Base-by-base conservation (phyloP, 2,113 vertebrate genomes). In the Petrocephalus zakoni region DNA sequence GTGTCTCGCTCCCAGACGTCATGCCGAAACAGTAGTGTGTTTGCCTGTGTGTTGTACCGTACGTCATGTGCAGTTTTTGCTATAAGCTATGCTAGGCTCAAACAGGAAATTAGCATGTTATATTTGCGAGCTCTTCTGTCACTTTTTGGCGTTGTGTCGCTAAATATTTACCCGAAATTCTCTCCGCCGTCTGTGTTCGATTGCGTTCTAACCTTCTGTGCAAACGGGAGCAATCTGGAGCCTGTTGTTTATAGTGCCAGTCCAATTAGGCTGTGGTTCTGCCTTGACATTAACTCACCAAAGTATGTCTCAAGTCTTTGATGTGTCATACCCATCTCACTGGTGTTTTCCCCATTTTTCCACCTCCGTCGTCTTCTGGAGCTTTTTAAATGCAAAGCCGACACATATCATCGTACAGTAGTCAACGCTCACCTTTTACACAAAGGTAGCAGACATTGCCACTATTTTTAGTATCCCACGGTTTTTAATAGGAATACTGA, bases 191-290 rank as follows among this genome's bases (percentile, higher is more conserved):
- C 84, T 55, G 52, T 19, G 15, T 56, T 86, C 51, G 7, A 55
- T 37, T 86, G 84, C 56, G 84, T 51, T 86, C 49, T 86, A 86
- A 86, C 84, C 25, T 56, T 86, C 46, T 25, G 52, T 56, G 84
- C 29, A 53, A 86, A 86, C 49, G n/a, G 84, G 10, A 55, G 49
- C 25, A 34, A 53, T 37, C 15, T 86, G 9, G 84, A 55, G 49
- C 84, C 52, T 15, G 52, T 86, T 86, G 84, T 86, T 86, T 86
- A 55, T 11, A 56, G 6, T 86, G 25, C 52, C 49, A 42, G 25
- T 55, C 84, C 84, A 55, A 37, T 86, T 37, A 55, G n/a, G 52
- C 84, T 86, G 2, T 29, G 84, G 49, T 86, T 55, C 11, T 53
- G 52, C 84, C 84, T 29, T 55, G 29, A 86, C 29, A 49, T 86